Percentiles rank a stretch among this genome's conserved stretches.
These are phyloP conservation scores for Hesperophylax magnus DNA, from an alignment of 1,140 invertebrate genomes.

Conservation along the genomic window DNA sequence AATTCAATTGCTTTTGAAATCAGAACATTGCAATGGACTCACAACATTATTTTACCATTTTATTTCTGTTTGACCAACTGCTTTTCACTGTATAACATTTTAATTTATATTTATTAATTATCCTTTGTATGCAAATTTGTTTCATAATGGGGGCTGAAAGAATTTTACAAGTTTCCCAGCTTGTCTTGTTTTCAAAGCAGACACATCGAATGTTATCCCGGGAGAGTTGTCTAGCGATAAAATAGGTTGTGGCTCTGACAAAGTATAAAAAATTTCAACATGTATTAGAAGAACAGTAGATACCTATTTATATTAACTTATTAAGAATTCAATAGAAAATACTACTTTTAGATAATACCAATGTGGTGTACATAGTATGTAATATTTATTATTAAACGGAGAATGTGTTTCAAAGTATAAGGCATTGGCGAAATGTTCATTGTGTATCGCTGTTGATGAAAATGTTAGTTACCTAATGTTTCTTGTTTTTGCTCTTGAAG, in stretches of 20 bases:
- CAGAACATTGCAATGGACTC: too few species aligned
- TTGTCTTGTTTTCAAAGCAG: slow-evolving; percentile 10
- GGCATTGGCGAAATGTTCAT: slow-evolving; percentile 34
- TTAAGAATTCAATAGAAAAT: background rate
- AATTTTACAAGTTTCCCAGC: background rate
- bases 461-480: slow-evolving; percentile 6
- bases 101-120: too few species aligned
- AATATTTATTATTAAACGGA: slow-evolving; percentile 14
- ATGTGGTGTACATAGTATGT: slow-evolving; percentile 19
- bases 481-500: too few species aligned
- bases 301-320: background rate
- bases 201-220: slow-evolving; percentile 18
- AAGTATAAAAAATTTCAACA: slow-evolving; percentile 29
- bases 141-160: too few species aligned
- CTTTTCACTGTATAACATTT: too few species aligned
- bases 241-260: slow-evolving; percentile 32
- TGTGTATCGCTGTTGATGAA: slow-evolving; percentile 35
- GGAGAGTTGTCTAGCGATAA: slow-evolving; percentile 22
- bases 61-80: too few species aligned
- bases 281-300: background rate
- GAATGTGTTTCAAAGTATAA: slow-evolving; percentile 31
- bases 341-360: slow-evolving; percentile 21
- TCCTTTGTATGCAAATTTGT: too few species aligned
- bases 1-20: too few species aligned
- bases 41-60: too few species aligned